Conservation (phyloP, 1,140 invertebrate species). For the Diprion similis region DNA sequence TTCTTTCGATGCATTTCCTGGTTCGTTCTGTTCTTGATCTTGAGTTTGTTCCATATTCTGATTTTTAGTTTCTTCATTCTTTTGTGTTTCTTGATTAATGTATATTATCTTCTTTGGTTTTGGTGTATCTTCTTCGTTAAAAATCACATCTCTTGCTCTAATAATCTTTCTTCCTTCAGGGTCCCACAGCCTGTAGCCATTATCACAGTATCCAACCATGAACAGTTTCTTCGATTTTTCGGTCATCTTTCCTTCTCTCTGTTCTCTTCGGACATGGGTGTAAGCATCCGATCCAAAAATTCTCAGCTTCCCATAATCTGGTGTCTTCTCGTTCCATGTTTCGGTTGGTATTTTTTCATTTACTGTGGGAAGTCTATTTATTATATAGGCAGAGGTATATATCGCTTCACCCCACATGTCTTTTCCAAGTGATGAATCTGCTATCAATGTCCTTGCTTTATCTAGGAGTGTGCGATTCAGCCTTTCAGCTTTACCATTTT, state of each 20-base stretch:
- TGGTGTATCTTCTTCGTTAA: constrained; percentile 20
- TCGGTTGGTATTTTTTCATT: constrained; percentile 19
- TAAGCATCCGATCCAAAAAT: constrained; percentile 28
- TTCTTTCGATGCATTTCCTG: no score
- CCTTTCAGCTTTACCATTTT: no score
- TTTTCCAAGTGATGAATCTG: constrained; percentile 34
- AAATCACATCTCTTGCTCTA: constrained; percentile 31
- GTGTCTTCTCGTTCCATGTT: constrained; percentile 23
- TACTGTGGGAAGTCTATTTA: constrained; percentile 36
- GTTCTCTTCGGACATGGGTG: constrained; percentile 23
- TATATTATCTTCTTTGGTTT: no score
- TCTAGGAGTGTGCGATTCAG: no score
- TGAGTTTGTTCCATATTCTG: no score
- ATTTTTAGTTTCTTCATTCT: no score
- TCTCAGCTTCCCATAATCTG: constrained; percentile 27
- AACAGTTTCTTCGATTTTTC: constrained; percentile 36
- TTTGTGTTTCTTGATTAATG: no score
- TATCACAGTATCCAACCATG: constrained; percentile 33
- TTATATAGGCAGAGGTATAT: constrained; percentile 40
- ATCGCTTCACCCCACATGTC: constrained; percentile 52
- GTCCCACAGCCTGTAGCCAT: constrained; percentile 38
- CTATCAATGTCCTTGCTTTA: not conserved
- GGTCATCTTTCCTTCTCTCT: constrained; percentile 31
- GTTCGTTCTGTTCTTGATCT: no score
- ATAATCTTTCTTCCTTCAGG: constrained; percentile 31